Base-by-base conservation (phyloP, 1,140 invertebrate genomes). In the Nomia melanderi region DNA sequence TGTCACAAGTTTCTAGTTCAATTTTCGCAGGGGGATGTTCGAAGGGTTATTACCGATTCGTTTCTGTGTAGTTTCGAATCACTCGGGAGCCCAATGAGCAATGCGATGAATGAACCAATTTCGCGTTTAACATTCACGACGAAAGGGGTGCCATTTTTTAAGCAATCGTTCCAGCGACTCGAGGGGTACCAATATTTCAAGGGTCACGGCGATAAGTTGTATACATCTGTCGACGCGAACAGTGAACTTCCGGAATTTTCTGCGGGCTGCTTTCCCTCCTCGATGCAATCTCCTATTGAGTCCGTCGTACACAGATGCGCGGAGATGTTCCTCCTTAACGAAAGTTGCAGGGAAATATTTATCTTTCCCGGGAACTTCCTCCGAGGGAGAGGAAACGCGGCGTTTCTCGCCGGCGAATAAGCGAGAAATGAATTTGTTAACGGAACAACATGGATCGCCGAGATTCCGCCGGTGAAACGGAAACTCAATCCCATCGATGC, bases 341-440 rank as follows among this genome's bases (percentile, higher is more conserved):
- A 63, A 63, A 63, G 59, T 62, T 62, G 56, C 56, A 25, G 2
- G 23, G 44, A 72, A 72, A 63, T 72, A 60, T 72, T 72, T 72
- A 36, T 72, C 70, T 63, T 63, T 36, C 23, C 20, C 17, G 20
- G 41, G 17, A 72, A 63, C 41, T 72, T 72, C 14, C 12, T 41
- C 7, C 39, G 39, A 9, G 17, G 63, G 17, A 50, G 31, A 44
- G 33, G 36, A 50, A 53, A 25, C 23, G 31, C 53, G 36, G 11
- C 14, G 17, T 39, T n/a, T 50, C 23, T 27, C 29, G 14, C 39
- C 36, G 20, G 44, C 23, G 53, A 63, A 63, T 63, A 72, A 33
- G 31, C 23, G 31, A 36, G 25, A 31, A 63, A 53, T 20, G 50
- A 50, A 62, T 72, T 50, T 72, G 23, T 72, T 63, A 36, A 50